Conservation (phyloP, 2,113 vertebrate species). For the Hucho hucho region DNA sequence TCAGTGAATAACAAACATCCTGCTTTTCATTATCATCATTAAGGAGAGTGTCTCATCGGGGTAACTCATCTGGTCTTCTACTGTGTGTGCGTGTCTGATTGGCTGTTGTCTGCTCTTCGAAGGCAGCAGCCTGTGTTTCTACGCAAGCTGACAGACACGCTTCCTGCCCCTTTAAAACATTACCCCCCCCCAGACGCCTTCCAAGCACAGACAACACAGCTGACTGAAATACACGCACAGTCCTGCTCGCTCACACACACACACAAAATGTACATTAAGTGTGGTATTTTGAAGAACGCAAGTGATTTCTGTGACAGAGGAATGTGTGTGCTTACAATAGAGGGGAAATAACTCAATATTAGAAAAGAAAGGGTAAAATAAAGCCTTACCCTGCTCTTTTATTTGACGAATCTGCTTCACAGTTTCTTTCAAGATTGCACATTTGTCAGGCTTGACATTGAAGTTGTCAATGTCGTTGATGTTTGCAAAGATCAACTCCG, state of each 20-base stretch:
- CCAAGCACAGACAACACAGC: neutral
- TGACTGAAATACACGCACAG: neutral
- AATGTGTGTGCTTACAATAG: too few relatives aligned
- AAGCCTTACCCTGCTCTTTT: constrained; percentile 95
- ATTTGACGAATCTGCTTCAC: constrained; percentile 99
- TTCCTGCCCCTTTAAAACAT: neutral
- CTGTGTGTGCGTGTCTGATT: neutral
- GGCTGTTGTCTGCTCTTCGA: neutral
- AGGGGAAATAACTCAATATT: too few relatives aligned
- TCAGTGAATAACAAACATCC: neutral
- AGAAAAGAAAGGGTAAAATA: too few relatives aligned
- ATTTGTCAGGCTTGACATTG: constrained; percentile 98
- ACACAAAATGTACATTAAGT: too few relatives aligned
- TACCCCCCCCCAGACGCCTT: neutral
- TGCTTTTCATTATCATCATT: constrained; percentile 1
- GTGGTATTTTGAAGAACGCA: too few relatives aligned
- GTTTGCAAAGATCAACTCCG: constrained; percentile 97
- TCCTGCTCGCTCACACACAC: neutral
- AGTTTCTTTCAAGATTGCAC: constrained; percentile 98
- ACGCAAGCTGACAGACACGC: neutral
- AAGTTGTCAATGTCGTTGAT: constrained; percentile 98
- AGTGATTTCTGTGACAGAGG: too few relatives aligned
- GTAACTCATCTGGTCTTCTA: neutral
- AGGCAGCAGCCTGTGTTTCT: neutral
- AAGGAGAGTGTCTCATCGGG: neutral